Conservation (phyloP, 2,888 invertebrate genomes). For the Ophion ellenae region DNA sequence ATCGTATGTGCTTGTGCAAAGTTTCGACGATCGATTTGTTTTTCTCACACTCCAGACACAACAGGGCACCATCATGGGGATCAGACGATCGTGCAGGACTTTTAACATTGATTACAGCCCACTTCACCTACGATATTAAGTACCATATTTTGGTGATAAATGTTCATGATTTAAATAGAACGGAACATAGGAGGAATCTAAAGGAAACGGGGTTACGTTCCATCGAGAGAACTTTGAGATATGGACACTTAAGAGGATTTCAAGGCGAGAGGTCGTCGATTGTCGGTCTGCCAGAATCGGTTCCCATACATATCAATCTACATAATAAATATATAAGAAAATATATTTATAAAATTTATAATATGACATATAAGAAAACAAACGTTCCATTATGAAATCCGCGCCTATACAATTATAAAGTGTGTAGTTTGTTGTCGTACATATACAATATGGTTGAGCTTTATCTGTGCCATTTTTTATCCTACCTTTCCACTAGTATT, state of each 20-base stretch:
- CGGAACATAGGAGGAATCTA: not conserved
- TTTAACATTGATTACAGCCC: slow-evolving; percentile 79
- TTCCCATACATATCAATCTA: not conserved
- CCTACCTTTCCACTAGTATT: slow-evolving; percentile 77
- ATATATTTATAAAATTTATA: too few species aligned
- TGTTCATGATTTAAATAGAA: slow-evolving; percentile 31
- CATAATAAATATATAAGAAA: too few species aligned
- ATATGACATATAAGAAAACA: not conserved
- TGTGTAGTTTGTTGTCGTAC: slow-evolving; percentile 23
- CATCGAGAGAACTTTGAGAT: slow-evolving; percentile 50
- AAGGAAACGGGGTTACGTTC: slow-evolving; percentile 19
- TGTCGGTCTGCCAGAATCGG: slow-evolving; percentile 25
- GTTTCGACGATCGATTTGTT: not conserved
- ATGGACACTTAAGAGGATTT: slow-evolving; percentile 42
- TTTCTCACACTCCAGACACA: not conserved
- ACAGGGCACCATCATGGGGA: slow-evolving; percentile 20
- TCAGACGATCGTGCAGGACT: slow-evolving; percentile 73
- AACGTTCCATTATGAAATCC: slow-evolving; percentile 28
- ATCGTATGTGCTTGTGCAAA: not conserved
- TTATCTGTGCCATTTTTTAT: slow-evolving; percentile 68
- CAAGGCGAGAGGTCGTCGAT: slow-evolving; percentile 14
- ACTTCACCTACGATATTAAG: slow-evolving; percentile 43
- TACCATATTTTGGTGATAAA: slow-evolving; percentile 78
- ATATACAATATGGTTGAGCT: slow-evolving; percentile 25
- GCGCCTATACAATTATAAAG: slow-evolving; percentile 22